Evolutionary conservation across 2,797 vertebrate species (phyloP), one percentile per base, ranked within the genome.

Genomic region (Psittacula derbiana): DNA sequence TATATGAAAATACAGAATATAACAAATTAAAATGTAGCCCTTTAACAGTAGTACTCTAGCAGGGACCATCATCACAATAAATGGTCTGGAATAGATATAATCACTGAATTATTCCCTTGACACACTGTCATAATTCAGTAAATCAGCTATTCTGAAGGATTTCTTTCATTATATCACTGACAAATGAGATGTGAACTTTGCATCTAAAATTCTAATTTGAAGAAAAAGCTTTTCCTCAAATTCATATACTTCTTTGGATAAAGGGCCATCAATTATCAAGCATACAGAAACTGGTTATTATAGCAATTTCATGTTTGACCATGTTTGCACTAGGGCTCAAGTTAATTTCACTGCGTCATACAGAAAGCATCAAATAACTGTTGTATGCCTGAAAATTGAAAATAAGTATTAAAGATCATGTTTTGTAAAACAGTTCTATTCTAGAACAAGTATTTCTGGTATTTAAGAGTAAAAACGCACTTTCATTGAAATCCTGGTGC

Each of bases 1-100:
- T 36, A 57, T 83, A 96, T 7, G 85, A 95, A 98, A 96, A 90
- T 95, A 96, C 38, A 94, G 92, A 92, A 88, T 70, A 85, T 80
- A 93, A 75, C 82, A 72, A 95, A 86, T 95, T 76, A 60, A 92
- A 96, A 93, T 53, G 79, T 94, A 96, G 84, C 82, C 82, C 64
- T 97, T 96, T 93, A 94, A 92, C 67, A 82, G 80, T 7, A 91
- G 87, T 86, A 91, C 94, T 96, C 93, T 80, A 93, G 66, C 91
- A 94, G 65, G 78, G 76, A 91, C 92, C 87, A 90, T 70, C 44
- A 47, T 65, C 72, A 92, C 78, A 82, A 93, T 28, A 76, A 91
- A 95, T 88, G 80, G 80, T 69, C 61, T 16, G 61, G 64, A 88
- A 88, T 41, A 93, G 49, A 85, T 46, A 78, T 21, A 92, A 95